Conservation (phyloP, 2,797 vertebrate genomes). For the Amazona ochrocephala region DNA sequence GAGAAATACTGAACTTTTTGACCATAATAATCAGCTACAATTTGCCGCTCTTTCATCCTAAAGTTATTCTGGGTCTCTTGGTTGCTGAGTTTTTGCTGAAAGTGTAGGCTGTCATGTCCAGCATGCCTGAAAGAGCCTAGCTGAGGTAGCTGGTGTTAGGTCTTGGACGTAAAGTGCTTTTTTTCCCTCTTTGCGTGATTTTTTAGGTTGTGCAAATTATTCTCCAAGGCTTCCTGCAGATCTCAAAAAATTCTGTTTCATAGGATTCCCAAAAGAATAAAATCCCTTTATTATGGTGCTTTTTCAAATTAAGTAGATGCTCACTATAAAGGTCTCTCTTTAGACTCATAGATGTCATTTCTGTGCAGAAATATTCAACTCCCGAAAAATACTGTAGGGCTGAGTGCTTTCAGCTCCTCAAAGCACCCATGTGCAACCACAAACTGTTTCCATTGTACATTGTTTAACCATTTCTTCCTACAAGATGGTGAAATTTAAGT, state of each 20-base stretch:
- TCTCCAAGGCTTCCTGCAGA: not conserved
- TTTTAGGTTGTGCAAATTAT: not conserved
- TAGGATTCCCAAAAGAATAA: not conserved
- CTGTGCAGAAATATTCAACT: not conserved
- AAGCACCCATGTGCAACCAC: accelerated
- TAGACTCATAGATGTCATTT: not conserved
- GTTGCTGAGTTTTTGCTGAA: not conserved
- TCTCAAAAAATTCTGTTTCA: constrained; percentile 1
- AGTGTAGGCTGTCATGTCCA: not conserved
- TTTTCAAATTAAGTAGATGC: not conserved
- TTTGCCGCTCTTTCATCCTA: not conserved
- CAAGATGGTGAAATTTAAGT: accelerated
- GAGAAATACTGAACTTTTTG: not conserved
- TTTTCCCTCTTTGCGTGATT: not conserved
- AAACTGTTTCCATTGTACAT: not conserved
- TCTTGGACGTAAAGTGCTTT: not conserved
- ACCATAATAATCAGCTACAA: not conserved
- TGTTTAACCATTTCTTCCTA: not conserved
- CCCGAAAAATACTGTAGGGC: not conserved
- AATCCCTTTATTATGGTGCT: not conserved
- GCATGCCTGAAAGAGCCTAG: not conserved
- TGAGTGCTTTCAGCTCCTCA: not conserved
- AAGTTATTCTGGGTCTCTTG: not conserved
- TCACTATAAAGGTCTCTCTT: not conserved
- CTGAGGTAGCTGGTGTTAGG: not conserved